Evolutionary conservation across 2,113 vertebrate genomes (phyloP).

Genomic region (Cochlearius cochlearius): DNA sequence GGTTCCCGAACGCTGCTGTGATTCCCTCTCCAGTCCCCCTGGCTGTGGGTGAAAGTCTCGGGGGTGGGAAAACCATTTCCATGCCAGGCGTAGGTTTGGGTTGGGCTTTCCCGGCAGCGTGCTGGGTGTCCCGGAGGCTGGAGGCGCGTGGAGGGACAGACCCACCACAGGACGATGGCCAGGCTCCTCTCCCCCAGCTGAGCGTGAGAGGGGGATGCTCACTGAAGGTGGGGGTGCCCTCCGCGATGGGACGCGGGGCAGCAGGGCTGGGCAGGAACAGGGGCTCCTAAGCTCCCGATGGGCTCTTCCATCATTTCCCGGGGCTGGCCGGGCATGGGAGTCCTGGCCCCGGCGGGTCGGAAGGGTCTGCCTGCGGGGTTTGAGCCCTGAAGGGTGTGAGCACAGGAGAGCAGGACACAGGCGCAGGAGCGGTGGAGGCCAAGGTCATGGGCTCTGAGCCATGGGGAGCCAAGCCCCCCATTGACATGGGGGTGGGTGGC

Average conservation of each 20-base stretch:
- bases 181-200: not conserved
- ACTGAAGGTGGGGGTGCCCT: not conserved
- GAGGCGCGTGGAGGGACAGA: not conserved
- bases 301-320: not conserved
- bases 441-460: not conserved
- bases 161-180: accelerated
- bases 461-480: not conserved
- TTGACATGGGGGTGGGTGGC: not conserved
- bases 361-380: not conserved
- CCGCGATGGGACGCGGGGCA: accelerated
- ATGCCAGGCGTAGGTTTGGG: not conserved
- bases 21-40: not conserved
- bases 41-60: not conserved
- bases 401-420: not conserved
- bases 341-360: not conserved
- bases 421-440: not conserved
- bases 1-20: not conserved
- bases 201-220: not conserved
- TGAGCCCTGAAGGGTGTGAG: not conserved
- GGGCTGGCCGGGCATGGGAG: accelerated
- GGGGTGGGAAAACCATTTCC: not conserved
- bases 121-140: not conserved
- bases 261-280: not conserved
- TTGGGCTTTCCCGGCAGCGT: not conserved
- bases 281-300: not conserved